Evolutionary conservation across 1,140 invertebrate species (phyloP), one percentile per base, ranked within the genome.

Genomic region (Heterodera schachtii): DNA sequence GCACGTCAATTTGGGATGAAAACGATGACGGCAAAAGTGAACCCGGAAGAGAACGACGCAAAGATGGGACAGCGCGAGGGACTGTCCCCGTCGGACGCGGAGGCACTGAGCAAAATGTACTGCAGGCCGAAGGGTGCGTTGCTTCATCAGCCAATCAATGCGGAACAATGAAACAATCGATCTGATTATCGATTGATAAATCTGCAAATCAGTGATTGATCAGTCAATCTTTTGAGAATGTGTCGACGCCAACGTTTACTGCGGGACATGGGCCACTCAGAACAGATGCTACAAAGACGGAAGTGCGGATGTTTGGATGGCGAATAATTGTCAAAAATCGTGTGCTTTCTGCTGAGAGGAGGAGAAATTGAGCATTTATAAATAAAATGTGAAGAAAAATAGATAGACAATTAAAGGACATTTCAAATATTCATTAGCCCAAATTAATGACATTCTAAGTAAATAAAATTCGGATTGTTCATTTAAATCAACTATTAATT

Each of bases 51-150:
- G 5, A 87, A 87, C 64, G 76, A 84, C 66, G 44, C 75, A 16
- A 64, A 84, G 60, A 88, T 88, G 75, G 87, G 87, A 11, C 87
- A 88, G 80, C 75, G 87, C 66, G 57, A 87, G 21, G 78, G 80
- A 19, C 13, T 88, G 49, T 80, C 73, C 43, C 52, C 70, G 41
- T 47, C 57, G 11, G 87, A 88, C 69, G 76, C 88, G 52, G 78
- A 83, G 66, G 47, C 88, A n/a, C 49, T 88, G 19, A 84, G 84
- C 19, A 85, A 86, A 71, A 84, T 88, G 83, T 88, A 90, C 79
- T 88, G 87, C 79, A 64, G 66, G 19, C 73, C 84, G 21, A 2
- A 19, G 16, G 78, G 77, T 82, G 43, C 69, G 49, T 43, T 31
- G 31, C 31, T 31, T 31, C 0, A 31, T 31, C 31, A 31, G 31